Conservation (phyloP, 2,113 vertebrate genomes). For the Empidonax traillii region DNA sequence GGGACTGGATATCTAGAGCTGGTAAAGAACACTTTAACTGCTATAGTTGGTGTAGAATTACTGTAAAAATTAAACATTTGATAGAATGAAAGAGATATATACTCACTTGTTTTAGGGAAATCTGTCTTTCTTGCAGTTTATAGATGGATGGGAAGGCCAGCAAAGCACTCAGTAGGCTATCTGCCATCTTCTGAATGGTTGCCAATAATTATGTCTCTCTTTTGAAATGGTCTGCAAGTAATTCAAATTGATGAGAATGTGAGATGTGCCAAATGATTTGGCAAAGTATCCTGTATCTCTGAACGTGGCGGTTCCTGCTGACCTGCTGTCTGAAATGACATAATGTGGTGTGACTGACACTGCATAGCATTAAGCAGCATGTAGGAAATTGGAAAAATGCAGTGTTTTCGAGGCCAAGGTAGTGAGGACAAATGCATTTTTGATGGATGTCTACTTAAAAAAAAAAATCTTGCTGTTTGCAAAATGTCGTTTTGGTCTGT, state of each 20-base stretch:
- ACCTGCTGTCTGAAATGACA: slow-evolving; percentile 59
- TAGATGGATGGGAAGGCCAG: slow-evolving; percentile 22
- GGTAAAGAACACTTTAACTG: not conserved
- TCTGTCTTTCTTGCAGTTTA: slow-evolving; percentile 55
- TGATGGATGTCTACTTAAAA: slow-evolving; percentile 14
- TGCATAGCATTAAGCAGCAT: slow-evolving; percentile 23
- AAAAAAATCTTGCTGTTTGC: not conserved
- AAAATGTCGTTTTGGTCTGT: not conserved
- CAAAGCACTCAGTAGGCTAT: slow-evolving; percentile 71
- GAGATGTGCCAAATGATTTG: slow-evolving; percentile 74
- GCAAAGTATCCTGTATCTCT: slow-evolving; percentile 59
- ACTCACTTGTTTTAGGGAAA: slow-evolving; percentile 35
- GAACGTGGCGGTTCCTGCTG: slow-evolving; percentile 62
- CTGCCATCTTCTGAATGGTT: slow-evolving; percentile 38
- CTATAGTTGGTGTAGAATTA: not conserved
- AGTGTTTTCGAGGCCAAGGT: slow-evolving; percentile 10
- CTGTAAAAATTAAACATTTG: not conserved
- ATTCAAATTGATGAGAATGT: slow-evolving; percentile 74
- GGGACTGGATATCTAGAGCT: not conserved
- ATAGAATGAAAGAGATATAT: not conserved
- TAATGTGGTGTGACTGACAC: slow-evolving; percentile 58
- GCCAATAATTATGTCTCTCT: slow-evolving; percentile 74
- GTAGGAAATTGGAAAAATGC: slow-evolving; percentile 44
- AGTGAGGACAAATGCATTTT: slow-evolving; percentile 20
- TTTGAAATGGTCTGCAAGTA: slow-evolving; percentile 74